A percentile compares a stretch with the other conserved stretches of the same genome.
Conservation (phyloP, 2,797 vertebrate genomes). For the Syngnathus rostellatus region DNA sequence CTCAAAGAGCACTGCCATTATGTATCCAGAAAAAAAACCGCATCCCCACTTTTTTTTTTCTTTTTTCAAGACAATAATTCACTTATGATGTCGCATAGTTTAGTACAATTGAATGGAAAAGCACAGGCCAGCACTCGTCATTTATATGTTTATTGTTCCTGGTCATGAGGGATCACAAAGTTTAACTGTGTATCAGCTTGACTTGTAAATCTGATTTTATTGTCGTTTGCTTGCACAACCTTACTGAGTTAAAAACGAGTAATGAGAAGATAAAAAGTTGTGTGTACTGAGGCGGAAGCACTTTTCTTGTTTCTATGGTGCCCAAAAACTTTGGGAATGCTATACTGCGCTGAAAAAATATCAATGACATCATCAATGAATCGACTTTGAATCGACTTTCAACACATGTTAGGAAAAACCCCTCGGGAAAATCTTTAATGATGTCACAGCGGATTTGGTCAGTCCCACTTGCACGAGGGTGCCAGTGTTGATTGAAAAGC, state of each 20-base stretch:
- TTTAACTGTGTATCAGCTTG: not conserved
- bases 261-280: not conserved
- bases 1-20: not conserved
- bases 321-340: too few species aligned
- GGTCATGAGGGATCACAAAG: slow-evolving; percentile 1
- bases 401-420: too few species aligned
- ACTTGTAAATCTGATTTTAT: slow-evolving; percentile 1
- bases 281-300: not conserved
- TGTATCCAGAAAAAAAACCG: not conserved
- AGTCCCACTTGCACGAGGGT: too few species aligned
- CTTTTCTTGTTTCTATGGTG: not conserved
- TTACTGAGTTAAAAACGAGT: not conserved
- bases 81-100: not conserved
- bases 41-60: not conserved
- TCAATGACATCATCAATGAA: not conserved
- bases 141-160: slow-evolving; percentile 5
- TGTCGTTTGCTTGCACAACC: not conserved
- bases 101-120: not conserved
- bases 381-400: not conserved
- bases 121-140: not conserved
- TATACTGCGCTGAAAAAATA: not conserved
- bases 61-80: not conserved
- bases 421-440: too few species aligned
- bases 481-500: too few species aligned
- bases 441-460: too few species aligned